Conservation (phyloP, 2,797 vertebrate species). For the Hafferia zeledoni region DNA sequence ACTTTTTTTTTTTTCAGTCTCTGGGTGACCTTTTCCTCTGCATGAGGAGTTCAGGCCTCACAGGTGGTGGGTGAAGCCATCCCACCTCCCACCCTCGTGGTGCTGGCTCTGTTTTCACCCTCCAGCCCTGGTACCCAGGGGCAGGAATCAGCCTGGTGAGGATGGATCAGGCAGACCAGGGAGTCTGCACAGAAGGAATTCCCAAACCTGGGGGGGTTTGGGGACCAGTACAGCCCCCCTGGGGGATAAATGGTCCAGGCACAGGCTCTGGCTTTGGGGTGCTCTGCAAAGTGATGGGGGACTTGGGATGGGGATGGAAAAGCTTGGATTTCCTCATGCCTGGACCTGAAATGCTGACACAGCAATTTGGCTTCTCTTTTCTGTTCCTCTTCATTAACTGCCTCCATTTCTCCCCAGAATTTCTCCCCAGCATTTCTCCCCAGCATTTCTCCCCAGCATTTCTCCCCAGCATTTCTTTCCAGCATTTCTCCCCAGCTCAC, state of each 20-base stretch:
- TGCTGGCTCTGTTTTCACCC: neutral
- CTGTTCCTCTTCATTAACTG: neutral
- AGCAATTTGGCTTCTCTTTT: neutral
- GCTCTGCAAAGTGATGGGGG: neutral
- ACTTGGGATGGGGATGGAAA: neutral
- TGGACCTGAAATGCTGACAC: fast-evolving
- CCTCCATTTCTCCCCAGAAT: neutral
- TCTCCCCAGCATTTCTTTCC: neutral
- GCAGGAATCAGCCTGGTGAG: neutral
- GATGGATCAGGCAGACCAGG: neutral
- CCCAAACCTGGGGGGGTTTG: neutral
- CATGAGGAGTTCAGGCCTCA: neutral
- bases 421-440: neutral
- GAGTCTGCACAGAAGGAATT: neutral
- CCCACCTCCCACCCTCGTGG: fast-evolving
- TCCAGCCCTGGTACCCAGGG: neutral
- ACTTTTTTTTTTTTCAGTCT: neutral
- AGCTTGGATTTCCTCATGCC: neutral
- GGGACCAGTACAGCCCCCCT: neutral
- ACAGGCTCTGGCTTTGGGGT: neutral
- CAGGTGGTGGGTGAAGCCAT: neutral
- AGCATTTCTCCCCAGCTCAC: fast-evolving
- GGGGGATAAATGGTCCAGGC: fast-evolving
- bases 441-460: neutral
- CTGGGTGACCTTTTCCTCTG: neutral